Conservation (phyloP, 1,140 invertebrate genomes). For the Mactra quadrangularis region DNA sequence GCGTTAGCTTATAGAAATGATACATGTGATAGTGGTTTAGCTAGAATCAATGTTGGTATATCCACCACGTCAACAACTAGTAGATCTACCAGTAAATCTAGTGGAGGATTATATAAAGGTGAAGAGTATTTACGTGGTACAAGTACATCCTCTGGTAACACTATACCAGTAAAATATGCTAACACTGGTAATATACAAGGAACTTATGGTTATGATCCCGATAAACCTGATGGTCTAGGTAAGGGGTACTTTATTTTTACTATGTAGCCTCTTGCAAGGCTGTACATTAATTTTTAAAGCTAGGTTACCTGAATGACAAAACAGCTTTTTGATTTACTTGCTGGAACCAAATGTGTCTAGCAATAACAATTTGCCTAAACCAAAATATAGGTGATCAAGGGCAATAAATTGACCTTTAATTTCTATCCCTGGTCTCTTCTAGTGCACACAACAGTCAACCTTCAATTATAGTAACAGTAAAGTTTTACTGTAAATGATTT, state of each 20-base stretch:
- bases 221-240: conserved; percentile 65
- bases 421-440: no score
- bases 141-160: conserved; percentile 78
- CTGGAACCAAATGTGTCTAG: no score
- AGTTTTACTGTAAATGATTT: no score
- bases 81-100: conserved; percentile 96
- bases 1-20: conserved; percentile 91
- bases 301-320: no score
- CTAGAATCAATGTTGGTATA: conserved; percentile 93
- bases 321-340: no score
- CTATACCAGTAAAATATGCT: conserved; percentile 67
- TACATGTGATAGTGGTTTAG: conserved; percentile 84
- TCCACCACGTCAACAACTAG: conserved; percentile 98
- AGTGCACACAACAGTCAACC: no score
- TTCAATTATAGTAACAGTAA: no score
- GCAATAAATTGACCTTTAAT: no score
- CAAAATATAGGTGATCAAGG: no score
- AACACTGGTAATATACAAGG: conserved; percentile 71
- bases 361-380: no score
- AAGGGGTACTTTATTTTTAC: no score
- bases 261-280: neutral
- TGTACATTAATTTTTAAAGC: no score
- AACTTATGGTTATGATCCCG: conserved; percentile 73
- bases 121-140: conserved; percentile 80
- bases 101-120: conserved; percentile 89